Evolutionary conservation across 2,113 vertebrate species (phyloP).

Genomic region (Polyodon spathula): DNA sequence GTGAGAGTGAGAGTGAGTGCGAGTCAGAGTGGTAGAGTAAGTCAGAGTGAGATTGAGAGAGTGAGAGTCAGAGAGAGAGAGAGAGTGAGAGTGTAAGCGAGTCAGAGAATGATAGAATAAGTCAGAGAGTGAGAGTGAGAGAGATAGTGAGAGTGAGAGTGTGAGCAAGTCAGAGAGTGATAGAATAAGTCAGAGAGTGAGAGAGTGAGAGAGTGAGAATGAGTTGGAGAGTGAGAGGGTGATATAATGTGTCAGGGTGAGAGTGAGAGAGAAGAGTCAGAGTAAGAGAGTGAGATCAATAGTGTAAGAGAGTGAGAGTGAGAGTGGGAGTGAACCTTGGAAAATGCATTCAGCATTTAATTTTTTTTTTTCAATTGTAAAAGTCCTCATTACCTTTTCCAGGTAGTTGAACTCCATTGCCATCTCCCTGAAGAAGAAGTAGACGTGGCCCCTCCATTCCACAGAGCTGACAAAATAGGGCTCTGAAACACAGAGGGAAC

Average conservation of each 20-base stretch:
- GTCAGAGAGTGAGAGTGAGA: background rate
- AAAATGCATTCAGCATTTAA: too few species aligned
- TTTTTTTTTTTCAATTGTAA: too few species aligned
- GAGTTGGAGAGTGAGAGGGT: background rate
- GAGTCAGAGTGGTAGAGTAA: background rate
- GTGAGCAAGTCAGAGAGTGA: background rate
- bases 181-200: too few species aligned
- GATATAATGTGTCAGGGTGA: too few species aligned
- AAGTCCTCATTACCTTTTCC: slow-evolving; percentile 77
- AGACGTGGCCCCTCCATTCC: slow-evolving; percentile 87
- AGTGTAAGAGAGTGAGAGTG: too few species aligned
- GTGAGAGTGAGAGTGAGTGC: background rate
- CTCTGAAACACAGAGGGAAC: slow-evolving; percentile 45
- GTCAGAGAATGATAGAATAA: too few species aligned
- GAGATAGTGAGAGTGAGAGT: background rate
- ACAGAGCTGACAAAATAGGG: slow-evolving; percentile 86
- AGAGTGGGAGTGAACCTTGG: too few species aligned
- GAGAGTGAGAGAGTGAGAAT: background rate
- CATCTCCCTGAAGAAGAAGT: slow-evolving; percentile 96
- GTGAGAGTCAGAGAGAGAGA: background rate
- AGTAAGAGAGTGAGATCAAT: background rate
- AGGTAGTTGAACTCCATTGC: slow-evolving; percentile 98
- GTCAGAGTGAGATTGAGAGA: background rate
- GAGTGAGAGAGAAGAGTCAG: background rate
- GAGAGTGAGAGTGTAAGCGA: background rate